Evolutionary conservation across 2,888 invertebrate species (phyloP).

Genomic region (Euzophera pinguis): DNA sequence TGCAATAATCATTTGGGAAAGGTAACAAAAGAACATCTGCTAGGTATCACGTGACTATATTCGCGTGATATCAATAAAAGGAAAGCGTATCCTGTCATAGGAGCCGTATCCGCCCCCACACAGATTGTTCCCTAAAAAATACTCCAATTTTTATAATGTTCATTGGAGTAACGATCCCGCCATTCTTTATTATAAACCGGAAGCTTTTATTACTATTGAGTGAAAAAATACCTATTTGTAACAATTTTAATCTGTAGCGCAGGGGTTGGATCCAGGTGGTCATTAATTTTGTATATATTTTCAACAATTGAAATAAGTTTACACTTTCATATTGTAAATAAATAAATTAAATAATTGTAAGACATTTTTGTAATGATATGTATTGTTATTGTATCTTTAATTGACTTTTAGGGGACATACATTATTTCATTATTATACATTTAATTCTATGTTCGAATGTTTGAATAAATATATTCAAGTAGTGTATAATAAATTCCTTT

Average conservation of each 20-base stretch:
- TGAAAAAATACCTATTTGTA: conserved; percentile 45
- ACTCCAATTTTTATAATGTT: conserved; percentile 74
- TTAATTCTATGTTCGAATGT: too few species aligned
- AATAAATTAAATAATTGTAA: too few species aligned
- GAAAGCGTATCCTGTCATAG: conserved; percentile 74
- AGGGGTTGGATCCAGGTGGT: conserved; percentile 10
- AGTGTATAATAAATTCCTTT: too few species aligned
- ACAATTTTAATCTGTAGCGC: conserved; percentile 1
- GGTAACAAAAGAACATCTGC: conserved; percentile 53
- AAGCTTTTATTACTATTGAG: conserved; percentile 69
- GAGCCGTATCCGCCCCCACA: conserved; percentile 74
- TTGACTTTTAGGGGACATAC: too few species aligned
- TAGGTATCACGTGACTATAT: conserved; percentile 57
- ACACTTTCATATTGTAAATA: too few species aligned
- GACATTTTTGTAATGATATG: too few species aligned
- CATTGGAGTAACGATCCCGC: conserved; percentile 55
- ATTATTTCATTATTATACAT: too few species aligned
- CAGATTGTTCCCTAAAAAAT: conserved; percentile 71
- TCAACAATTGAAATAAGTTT: too few species aligned
- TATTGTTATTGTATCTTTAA: too few species aligned
- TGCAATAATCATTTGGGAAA: conserved; percentile 17
- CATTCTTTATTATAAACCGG: conserved; percentile 72
- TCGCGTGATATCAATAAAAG: conserved; percentile 63
- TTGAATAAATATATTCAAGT: too few species aligned
- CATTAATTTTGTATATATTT: background rate